Base-by-base conservation (phyloP, 2,888 invertebrate species). In the Neria commutata region DNA sequence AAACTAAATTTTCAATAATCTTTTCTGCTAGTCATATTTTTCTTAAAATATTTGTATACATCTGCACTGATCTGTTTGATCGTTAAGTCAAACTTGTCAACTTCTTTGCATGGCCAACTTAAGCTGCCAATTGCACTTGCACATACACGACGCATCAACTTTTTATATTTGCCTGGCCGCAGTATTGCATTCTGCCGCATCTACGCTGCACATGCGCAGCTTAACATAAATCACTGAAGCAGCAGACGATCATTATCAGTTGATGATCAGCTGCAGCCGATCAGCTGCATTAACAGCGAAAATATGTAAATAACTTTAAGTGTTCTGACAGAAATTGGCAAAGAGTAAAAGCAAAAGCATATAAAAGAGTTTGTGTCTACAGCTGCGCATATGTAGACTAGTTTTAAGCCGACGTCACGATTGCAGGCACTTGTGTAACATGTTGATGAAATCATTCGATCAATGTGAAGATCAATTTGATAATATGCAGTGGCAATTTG, bases 221-320 rank as follows among this genome's bases (percentile, higher is more conserved):
- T 42, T 19, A 42, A 42, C 42, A 42, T 42, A 42, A 42, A 42
- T 42, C 42, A 42, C 42, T 42, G 11, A 29, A 11, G 42, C 42
- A 14, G 42, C 42, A 42, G 17, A 42, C 42, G 42, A 37, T 37
- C 37, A 8, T n/a, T 14, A 33, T 8, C 3, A 10, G 51, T n/a
- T 51, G 37, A 51, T 23, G 24, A 51, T 51, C 34, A 51, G 21
- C 51, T 37, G 11, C 37, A 50, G 21, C 26, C 14, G 24, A 48
- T 24, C 49, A 46, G 21, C 5, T 21, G 3, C 52, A 40, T 42
- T 42, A 42, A n/a, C n/a, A 47, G 42, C n/a, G 17, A 51, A 54
- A n/a, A n/a, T n/a, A 60, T 60, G 60, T 57, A 60, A 63, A 63
- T 63, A 63, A 58, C 60, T 57, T 55, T 26, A 57, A 60, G 60